Base-by-base conservation (phyloP, 2,797 vertebrate genomes). In the Epinephelus coioides region DNA sequence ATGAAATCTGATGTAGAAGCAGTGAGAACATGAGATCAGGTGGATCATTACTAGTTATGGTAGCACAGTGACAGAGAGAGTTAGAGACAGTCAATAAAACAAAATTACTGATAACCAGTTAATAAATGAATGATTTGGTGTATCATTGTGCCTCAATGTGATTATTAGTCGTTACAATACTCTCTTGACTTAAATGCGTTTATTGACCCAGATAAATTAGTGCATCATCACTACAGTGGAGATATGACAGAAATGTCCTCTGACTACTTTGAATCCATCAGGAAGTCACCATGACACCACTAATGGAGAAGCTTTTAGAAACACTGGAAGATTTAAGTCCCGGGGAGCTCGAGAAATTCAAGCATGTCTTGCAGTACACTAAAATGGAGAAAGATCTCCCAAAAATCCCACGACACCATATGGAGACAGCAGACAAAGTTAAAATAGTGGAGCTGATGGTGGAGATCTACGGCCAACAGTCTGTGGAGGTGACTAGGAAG, bases 221-320 rank as follows among this genome's bases (percentile, higher is more conserved):
- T 44, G n/a, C 40, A 23, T 19, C 3, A 57, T 56, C n/a, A 18
- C 50, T 12, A 51, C 27, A 18, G 4, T 21, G 11, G 27, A 38
- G 30, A 34, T 38, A 5, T 21, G 21, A 43, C 49, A 54, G 54
- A 43, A 43, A n/a, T 49, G 23, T 34, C 27, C 25, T 19, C 8
- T 49, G 3, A 38, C 14, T 14, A 34, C 30, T 57, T 11, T 61
- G 8, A 23, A 10, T 61, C 21, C 25, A 61, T 21, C 73, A 68
- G 73, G 38, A 54, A 18, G 4, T 7, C 1, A 60, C 47, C 12
- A 30, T 14, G 19, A 61, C 14, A 25, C 13, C 55, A 59, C 14
- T 64, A 1, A 12, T 3, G 2, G 7, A 56, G 59, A 61, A 18
- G 47, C 60, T 56, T 67, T 40, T 73, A 49, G 59, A 80, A 69